Evolutionary conservation across 2,888 invertebrate genomes (phyloP), one percentile per base, ranked within the genome.

Genomic region (Ypsolopha sequella): DNA sequence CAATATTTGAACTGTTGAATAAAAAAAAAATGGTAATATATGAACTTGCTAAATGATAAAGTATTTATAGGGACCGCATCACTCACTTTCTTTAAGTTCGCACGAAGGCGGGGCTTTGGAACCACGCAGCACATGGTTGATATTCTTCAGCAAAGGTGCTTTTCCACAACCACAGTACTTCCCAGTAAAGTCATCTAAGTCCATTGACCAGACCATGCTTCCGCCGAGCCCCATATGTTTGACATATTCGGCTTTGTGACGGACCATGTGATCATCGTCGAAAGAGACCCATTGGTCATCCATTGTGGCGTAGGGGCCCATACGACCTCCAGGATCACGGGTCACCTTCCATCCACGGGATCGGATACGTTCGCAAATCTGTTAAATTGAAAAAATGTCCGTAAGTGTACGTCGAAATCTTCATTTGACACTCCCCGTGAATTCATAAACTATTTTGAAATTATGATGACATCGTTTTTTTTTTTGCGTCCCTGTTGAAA

Each of bases 241-340:
- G 7, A 95, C 91, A 64, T 92, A 95, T 63, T 95, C 92, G 3
- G 95, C 91, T 76, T 97, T 97, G 61, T 94, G 91, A 35, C 91
- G 88, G 14, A 95, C 91, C 91, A 95, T 96, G 38, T 90, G 89
- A 38, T 92, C 90, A 70, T 97, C 97, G 66, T 97, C 97, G 64
- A 95, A 97, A 7, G 95, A 95, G 6, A 96, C 96, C 97, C 97
- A 97, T 65, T 97, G 97, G 69, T 96, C 95, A 33, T 92, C 88
- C 54, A 88, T 80, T 58, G 92, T 93, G 0, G 96, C 95, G 66
- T 95, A 96, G 0, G 97, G 97, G 0, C 96, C 97, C 79, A 96
- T 95, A 24, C 94, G 88, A 46, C 94, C 93, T 51, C 92, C 89
- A 0, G 91, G 88, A 67, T 96, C 95, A 52, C 93, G 89, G 0